Evolutionary conservation across 1,140 invertebrate genomes (phyloP).

Genomic region (Aphelenchoides fujianensis): DNA sequence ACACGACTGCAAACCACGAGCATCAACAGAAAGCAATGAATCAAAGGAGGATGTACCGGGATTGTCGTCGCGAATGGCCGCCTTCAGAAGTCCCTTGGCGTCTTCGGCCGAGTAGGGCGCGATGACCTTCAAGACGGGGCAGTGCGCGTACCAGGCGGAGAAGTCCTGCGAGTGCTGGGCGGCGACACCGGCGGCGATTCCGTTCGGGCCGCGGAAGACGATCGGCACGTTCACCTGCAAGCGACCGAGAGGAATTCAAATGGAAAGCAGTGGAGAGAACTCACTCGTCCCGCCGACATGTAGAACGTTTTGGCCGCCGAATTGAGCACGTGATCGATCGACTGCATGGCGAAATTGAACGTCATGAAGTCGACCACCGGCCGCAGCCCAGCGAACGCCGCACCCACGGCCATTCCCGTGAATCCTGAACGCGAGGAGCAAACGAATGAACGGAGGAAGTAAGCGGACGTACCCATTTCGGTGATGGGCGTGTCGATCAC

Average conservation of each 20-base stretch:
- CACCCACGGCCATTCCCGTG: conserved; percentile 89
- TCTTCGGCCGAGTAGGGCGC: conserved; percentile 92
- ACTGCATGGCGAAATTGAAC: conserved; percentile 99
- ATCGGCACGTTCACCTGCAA: conserved; percentile 83
- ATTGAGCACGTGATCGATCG: conserved; percentile 95
- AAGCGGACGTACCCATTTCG: too few species aligned
- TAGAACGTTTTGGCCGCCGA: conserved; percentile 98
- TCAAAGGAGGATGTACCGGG: too few species aligned
- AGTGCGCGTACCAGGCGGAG: conserved; percentile 92
- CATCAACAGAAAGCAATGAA: too few species aligned
- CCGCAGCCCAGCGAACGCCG: conserved; percentile 88
- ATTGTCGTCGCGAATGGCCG: conserved; percentile 80
- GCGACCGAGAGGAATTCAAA: conserved; percentile 43
- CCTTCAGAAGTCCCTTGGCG: conserved; percentile 84
- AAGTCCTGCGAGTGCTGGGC: conserved; percentile 99
- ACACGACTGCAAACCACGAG: conserved; percentile 71
- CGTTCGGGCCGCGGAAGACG: conserved; percentile 97
- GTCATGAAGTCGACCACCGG: conserved; percentile 99
- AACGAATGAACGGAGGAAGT: too few species aligned
- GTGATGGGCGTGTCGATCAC: conserved; percentile 97
- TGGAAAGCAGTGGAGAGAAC: conserved; percentile 9
- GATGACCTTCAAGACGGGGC: conserved; percentile 88
- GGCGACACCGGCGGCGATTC: conserved; percentile 89
- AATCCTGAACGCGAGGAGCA: too few species aligned
- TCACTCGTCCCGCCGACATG: conserved; percentile 88